phyloP scores from a whole-genome alignment of 2,113 vertebrate genomes.

The Proteles cristata region DNA sequence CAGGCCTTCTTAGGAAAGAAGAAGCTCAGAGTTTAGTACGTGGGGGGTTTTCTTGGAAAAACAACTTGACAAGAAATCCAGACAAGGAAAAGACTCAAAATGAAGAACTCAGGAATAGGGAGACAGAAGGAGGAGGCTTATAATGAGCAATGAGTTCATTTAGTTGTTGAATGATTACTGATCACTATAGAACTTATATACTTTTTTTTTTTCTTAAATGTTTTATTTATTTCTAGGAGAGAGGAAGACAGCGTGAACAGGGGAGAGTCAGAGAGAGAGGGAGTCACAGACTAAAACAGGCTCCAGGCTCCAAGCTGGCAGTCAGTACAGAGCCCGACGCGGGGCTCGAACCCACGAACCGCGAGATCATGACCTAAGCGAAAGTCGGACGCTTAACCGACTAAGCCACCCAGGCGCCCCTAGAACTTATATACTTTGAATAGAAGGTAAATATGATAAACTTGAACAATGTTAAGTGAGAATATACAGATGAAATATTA shows the following conservation, averaged over 20 bases:
- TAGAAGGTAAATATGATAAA: not conserved
- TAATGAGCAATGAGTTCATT: not conserved
- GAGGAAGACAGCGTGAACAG: too few species aligned
- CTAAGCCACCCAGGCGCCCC: too few species aligned
- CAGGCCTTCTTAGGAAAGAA: not conserved
- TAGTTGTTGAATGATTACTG: not conserved
- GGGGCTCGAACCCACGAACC: too few species aligned
- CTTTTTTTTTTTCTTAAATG: too few species aligned
- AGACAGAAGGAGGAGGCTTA: not conserved
- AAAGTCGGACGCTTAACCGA: too few species aligned
- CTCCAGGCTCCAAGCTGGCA: too few species aligned
- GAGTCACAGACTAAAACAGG: too few species aligned
- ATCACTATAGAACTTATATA: not conserved
- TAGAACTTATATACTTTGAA: not conserved
- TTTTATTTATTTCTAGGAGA: too few species aligned
- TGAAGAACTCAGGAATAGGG: not conserved
- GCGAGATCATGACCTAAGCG: too few species aligned
- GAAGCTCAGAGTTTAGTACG: not conserved
- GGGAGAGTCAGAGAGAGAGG: too few species aligned
- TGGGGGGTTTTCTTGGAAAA: not conserved
- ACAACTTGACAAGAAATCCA: not conserved
- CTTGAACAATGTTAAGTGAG: not conserved
- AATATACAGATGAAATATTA: conserved; percentile 8
- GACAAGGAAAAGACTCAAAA: not conserved
- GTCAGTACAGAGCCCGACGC: too few species aligned